A percentile compares a stretch with the other conserved stretches of the same genome.
Evolutionary conservation across 2,113 vertebrate species (phyloP).

Genomic region (Chaenogobius annularis): DNA sequence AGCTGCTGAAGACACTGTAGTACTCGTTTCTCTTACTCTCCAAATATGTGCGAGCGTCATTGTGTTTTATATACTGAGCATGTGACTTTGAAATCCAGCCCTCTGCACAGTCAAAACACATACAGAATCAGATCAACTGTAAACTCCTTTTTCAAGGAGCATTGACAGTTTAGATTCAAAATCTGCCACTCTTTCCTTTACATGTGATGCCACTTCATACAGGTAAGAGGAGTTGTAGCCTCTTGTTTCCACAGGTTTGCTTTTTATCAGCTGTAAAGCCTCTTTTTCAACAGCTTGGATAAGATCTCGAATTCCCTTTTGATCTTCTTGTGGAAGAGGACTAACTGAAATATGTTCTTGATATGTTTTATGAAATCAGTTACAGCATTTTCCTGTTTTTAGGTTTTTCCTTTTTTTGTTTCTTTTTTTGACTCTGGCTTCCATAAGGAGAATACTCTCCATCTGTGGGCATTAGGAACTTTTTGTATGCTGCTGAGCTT

Average conservation of each 20-base stretch:
- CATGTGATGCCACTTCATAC: slow-evolving; percentile 54
- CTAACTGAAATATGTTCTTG: no score
- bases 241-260: slow-evolving; percentile 27
- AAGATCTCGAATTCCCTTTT: no score
- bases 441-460: no score
- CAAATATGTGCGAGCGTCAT: no score
- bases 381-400: no score
- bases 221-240: slow-evolving; percentile 31
- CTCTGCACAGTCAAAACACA: slow-evolving; percentile 45
- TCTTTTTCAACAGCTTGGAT: background rate
- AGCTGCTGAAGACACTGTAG: slow-evolving; percentile 65
- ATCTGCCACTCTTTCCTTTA: slow-evolving; percentile 6
- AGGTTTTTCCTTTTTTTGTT: no score
- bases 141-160: slow-evolving; percentile 51
- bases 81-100: slow-evolving; percentile 62
- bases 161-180: slow-evolving; percentile 1
- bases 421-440: no score
- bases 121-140: slow-evolving; percentile 49
- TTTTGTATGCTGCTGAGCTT: no score
- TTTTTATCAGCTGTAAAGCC: background rate
- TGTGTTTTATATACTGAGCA: slow-evolving; percentile 16
- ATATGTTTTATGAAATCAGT: no score
- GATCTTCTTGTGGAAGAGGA: background rate
- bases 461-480: no score
- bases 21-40: slow-evolving; percentile 68